Evolutionary conservation across 2,797 vertebrate species (phyloP), one percentile per base, ranked within the genome.

Genomic region (Galaxias olidus): DNA sequence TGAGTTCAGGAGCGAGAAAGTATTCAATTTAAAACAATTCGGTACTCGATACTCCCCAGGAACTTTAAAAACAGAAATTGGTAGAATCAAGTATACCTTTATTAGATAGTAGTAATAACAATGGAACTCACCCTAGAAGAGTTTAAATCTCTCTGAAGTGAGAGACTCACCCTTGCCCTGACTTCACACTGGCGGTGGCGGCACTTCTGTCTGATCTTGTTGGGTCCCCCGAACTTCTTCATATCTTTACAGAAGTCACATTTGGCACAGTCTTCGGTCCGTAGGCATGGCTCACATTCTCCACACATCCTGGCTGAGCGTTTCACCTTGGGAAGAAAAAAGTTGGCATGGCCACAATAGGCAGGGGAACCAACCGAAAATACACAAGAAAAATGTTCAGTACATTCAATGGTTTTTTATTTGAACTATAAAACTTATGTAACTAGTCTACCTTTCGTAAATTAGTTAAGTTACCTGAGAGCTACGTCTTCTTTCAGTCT

Each of bases 171-270:
- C 88, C 96, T 88, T 0, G 96, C 95, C 14, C 96, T 91, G 66
- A 98, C 94, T 81, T 95, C 95, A 80, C 96, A 98, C 89, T 98
- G 96, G 18, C 96, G 84, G 47, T 96, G 86, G 0, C 96, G 90
- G 52, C 96, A 98, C 83, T 98, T 98, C 89, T 98, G 96, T 4
- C 96, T 88, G 84, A 98, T 97, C 75, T 95, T 96, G 87, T 98
- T 98, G 0, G 96, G 96, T 4, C 96, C 96, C 7, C 96, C 96
- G 0, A 97, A 98, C 58, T 98, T 98, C 86, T 98, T 98, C 96
- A 98, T 98, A 89, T 98, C 96, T 47, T 95, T 93, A 45, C 96
- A 98, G 88, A 98, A 98, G 66, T 98, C 96, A 4, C 96, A 98
- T 72, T 91, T 93, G 4, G 94, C 93, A 19, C 96, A 97, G 86